These are phyloP conservation scores for Chelidonichthys spinosus DNA, from an alignment of 2,797 vertebrate species.

Conservation along the genomic window DNA sequence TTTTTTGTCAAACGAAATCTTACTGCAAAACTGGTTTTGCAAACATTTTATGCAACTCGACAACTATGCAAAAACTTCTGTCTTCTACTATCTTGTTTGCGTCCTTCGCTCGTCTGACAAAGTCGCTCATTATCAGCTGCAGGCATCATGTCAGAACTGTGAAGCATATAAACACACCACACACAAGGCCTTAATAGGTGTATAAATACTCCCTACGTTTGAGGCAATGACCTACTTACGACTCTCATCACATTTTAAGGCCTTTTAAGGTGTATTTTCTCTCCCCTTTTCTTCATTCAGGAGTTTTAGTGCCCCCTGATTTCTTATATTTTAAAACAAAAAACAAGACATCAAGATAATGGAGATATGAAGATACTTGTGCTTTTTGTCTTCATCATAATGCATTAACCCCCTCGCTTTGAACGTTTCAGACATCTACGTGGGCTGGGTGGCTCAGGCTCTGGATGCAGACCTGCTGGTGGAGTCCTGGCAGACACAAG, in stretches of 20 bases:
- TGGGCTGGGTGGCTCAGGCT: conserved; percentile 90
- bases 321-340: neutral
- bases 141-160: conserved; percentile 13
- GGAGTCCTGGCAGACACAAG: conserved; percentile 88
- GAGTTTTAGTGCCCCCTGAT: neutral
- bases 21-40: neutral
- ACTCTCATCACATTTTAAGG: neutral
- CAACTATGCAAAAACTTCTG: neutral
- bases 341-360: neutral
- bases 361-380: neutral
- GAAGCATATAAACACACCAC: neutral
- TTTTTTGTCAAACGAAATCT: neutral
- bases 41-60: neutral
- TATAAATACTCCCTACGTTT: too few species aligned
- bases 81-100: neutral
- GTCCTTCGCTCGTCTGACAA: conserved; percentile 1
- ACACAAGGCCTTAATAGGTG: neutral
- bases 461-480: conserved; percentile 88
- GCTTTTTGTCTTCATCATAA: neutral
- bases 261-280: neutral
- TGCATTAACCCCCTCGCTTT: neutral
- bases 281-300: neutral
- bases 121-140: conserved; percentile 33
- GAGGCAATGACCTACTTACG: neutral
- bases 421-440: conserved; percentile 88